Evolutionary conservation across 2,797 vertebrate genomes (phyloP).

Genomic region (Acrossocheilus wenchowensis): DNA sequence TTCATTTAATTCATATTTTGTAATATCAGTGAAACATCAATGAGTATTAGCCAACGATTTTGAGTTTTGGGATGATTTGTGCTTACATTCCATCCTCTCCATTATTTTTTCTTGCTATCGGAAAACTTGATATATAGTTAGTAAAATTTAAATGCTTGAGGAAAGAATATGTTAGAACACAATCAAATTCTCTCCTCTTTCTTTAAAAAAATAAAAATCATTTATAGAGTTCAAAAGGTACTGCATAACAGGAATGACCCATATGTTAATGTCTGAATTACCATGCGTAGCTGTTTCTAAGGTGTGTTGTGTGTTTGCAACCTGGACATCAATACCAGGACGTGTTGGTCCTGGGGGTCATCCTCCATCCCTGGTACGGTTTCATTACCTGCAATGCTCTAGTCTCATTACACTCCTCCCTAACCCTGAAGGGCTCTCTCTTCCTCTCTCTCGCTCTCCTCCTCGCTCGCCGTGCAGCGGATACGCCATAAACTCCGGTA

Average conservation of each 20-base stretch:
- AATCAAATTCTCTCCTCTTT: background rate
- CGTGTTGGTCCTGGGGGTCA: constrained; percentile 45
- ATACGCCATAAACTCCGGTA: constrained; percentile 95
- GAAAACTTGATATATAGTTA: background rate
- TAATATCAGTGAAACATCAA: background rate
- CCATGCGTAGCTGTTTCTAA: constrained; percentile 30
- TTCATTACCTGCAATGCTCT: constrained; percentile 58
- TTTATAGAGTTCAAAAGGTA: constrained; percentile 4
- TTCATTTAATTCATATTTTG: background rate
- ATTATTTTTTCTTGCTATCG: background rate
- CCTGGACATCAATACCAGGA: constrained; percentile 42
- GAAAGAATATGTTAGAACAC: background rate
- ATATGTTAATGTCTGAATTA: constrained; percentile 32
- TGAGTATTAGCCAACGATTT: background rate
- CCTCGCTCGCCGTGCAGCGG: constrained; percentile 79
- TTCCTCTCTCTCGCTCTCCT: constrained; percentile 58
- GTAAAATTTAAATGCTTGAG: background rate
- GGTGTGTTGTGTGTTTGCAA: constrained; percentile 41
- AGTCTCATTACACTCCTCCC: constrained; percentile 62
- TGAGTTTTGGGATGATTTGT: background rate
- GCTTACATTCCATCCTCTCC: background rate
- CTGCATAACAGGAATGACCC: constrained; percentile 10
- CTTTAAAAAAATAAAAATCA: too few relatives aligned
- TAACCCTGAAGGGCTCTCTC: constrained; percentile 70
- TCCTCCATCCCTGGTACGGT: constrained; percentile 29